A percentile compares a stretch with the other conserved stretches of the same genome.
Evolutionary conservation across 1,140 invertebrate species (phyloP).

Genomic region (Drosophila virilis): DNA sequence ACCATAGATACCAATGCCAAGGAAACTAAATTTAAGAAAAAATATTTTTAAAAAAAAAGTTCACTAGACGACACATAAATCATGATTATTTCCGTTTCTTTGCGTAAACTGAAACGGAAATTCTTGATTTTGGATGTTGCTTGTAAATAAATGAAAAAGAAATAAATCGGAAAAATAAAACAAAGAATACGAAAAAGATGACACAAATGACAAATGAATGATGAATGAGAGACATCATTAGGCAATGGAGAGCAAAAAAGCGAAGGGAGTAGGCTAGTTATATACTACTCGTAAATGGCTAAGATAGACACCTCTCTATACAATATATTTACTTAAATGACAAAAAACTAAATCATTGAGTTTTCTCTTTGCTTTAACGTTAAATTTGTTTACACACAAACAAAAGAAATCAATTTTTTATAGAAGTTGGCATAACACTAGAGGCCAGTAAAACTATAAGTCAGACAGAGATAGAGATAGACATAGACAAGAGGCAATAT

Average conservation of each 20-base stretch:
- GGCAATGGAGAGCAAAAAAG: slow-evolving; percentile 31
- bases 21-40: slow-evolving; percentile 3
- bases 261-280: slow-evolving; percentile 26
- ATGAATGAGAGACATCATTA: slow-evolving; percentile 47
- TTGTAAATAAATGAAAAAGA: slow-evolving; percentile 21
- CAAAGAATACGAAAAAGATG: neutral
- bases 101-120: slow-evolving; percentile 20
- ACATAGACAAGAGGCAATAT: slow-evolving; percentile 43
- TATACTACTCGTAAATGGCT: slow-evolving; percentile 13
- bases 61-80: slow-evolving; percentile 33
- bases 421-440: slow-evolving; percentile 21
- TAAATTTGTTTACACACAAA: too few species aligned
- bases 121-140: slow-evolving; percentile 24
- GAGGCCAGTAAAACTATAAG: slow-evolving; percentile 12
- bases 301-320: slow-evolving; percentile 15
- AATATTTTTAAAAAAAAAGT: slow-evolving; percentile 29
- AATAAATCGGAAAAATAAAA: neutral
- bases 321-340: slow-evolving; percentile 24
- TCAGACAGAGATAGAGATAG: slow-evolving; percentile 21
- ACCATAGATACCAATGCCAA: slow-evolving; percentile 29
- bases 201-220: slow-evolving; percentile 41
- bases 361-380: neutral
- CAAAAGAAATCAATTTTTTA: slow-evolving; percentile 16
- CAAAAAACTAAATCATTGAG: slow-evolving; percentile 17
- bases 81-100: slow-evolving; percentile 22